Conservation (phyloP, 2,797 vertebrate species). For the Sebastolobus altivelis region DNA sequence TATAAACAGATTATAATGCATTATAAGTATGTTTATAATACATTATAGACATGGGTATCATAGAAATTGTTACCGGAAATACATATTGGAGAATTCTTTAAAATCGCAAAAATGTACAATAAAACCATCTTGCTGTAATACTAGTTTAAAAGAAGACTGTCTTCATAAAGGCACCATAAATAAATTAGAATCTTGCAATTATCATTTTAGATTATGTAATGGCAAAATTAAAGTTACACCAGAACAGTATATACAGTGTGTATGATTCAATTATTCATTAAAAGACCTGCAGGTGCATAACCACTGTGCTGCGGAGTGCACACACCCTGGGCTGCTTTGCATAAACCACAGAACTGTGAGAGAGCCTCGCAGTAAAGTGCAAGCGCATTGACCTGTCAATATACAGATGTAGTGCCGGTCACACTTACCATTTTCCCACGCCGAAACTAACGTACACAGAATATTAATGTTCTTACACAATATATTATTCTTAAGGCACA, state of each 20-base stretch:
- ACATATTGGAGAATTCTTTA: neutral
- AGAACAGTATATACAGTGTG: neutral
- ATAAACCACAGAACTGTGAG: slow-evolving; percentile 43
- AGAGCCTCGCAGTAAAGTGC: slow-evolving; percentile 28
- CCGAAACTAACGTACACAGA: slow-evolving; percentile 7
- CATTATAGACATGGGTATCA: no score
- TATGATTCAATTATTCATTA: slow-evolving; percentile 51
- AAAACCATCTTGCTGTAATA: neutral
- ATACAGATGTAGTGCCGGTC: slow-evolving; percentile 16
- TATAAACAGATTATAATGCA: no score
- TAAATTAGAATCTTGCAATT: neutral
- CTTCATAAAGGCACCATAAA: neutral
- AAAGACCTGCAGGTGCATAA: slow-evolving; percentile 36
- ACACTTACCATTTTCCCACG: slow-evolving; percentile 32
- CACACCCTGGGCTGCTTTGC: slow-evolving; percentile 16
- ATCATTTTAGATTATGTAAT: neutral
- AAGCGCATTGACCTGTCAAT: slow-evolving; percentile 44
- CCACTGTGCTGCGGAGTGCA: neutral
- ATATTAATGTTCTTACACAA: neutral
- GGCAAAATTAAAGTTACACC: neutral
- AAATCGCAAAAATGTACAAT: neutral
- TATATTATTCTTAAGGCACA: neutral
- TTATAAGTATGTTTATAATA: no score
- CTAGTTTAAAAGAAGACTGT: neutral
- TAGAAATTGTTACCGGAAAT: no score